Conservation (phyloP, 2,797 vertebrate species). For the Mormyrops boulengeri region DNA sequence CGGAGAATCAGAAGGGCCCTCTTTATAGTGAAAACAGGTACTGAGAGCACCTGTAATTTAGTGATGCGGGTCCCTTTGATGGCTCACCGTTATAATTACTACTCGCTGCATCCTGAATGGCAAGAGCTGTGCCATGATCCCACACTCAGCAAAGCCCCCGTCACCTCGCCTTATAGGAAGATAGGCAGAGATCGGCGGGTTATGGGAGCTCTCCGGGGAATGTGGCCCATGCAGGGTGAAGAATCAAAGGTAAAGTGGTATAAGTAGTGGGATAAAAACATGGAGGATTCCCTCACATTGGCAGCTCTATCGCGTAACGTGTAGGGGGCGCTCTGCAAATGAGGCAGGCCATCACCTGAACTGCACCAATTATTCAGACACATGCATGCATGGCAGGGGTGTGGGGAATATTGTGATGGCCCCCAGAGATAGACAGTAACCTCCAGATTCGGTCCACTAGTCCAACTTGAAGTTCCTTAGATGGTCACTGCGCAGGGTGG, state of each 20-base stretch:
- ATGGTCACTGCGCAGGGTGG: background rate
- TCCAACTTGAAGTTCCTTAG: background rate
- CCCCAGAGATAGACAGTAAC: background rate
- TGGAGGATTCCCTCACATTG: background rate
- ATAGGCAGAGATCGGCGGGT: background rate
- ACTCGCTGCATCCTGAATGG: background rate
- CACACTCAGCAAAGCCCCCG: background rate
- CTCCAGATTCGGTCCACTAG: background rate
- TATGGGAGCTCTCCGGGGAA: background rate
- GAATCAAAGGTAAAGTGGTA: background rate
- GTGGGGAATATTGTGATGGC: slow-evolving; percentile 12
- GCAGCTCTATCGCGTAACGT: background rate
- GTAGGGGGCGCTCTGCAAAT: background rate
- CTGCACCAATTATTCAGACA: slow-evolving; percentile 39
- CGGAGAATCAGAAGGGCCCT: background rate
- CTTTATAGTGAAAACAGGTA: background rate
- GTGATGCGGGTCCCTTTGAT: background rate
- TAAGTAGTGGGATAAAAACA: background rate
- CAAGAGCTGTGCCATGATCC: background rate
- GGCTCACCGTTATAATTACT: background rate
- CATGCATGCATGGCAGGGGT: slow-evolving; percentile 38
- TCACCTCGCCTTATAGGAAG: background rate
- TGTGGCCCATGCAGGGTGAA: background rate
- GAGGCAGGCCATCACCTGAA: background rate
- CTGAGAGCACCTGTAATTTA: background rate